These are phyloP conservation scores for Neodiprion virginianus DNA, from an alignment of 1,140 invertebrate genomes.

Conservation along the genomic window DNA sequence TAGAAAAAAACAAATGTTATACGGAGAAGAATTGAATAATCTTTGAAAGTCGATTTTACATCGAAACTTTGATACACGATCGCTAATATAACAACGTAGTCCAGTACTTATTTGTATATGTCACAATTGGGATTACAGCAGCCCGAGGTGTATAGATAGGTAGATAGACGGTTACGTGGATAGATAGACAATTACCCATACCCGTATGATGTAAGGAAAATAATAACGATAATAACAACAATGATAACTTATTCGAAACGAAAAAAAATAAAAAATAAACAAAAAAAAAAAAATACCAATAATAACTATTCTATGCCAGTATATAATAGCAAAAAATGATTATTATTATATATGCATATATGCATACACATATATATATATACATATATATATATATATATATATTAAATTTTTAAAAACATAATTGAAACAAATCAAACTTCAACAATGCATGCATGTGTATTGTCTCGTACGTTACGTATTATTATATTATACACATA, in stretches of 20 bases:
- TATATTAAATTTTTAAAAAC: too few species aligned
- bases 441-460: too few species aligned
- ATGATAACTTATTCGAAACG: neutral
- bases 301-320: neutral
- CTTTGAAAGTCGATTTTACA: too few species aligned
- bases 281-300: neutral
- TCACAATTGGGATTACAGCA: too few species aligned
- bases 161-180: neutral
- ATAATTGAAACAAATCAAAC: too few species aligned
- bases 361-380: neutral
- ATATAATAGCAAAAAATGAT: neutral
- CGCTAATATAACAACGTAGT: too few species aligned
- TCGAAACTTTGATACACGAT: too few species aligned
- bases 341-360: neutral
- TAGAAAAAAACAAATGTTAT: too few species aligned
- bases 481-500: constrained; percentile 22
- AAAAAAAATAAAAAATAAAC: neutral
- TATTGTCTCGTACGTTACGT: too few species aligned
- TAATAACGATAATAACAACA: too few species aligned
- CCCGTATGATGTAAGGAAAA: neutral
- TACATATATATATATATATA: neutral
- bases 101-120: too few species aligned
- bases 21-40: too few species aligned
- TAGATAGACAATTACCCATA: neutral
- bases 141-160: neutral